Base-by-base conservation (phyloP, 2,113 vertebrate species). In the Lepus europaeus region DNA sequence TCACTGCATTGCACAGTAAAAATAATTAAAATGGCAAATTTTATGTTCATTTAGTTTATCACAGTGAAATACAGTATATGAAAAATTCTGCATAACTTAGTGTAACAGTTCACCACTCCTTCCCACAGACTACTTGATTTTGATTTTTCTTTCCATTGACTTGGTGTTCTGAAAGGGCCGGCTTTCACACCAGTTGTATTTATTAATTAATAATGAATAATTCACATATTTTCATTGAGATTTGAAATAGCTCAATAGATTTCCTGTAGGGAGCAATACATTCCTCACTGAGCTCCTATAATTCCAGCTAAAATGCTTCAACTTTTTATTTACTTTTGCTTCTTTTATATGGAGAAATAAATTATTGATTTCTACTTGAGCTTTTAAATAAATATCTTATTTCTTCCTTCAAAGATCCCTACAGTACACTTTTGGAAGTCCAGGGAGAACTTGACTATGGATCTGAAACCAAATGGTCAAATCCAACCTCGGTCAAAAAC, bases 151-250 rank as follows among this genome's bases (percentile, higher is more conserved):
- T 80, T 82, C 31, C 20, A 77, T 3, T 83, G 25, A 8, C 10
- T 5, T 85, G 22, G 68, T 63, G 13, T 96, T 96, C n/a, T 92
- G 74, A 96, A 86, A 89, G 66, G 70, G 0, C 3, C 85, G 22
- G 31, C 17, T 94, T 94, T 86, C 80, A 69, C 39, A 86, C 4
- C 49, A 80, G 4, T 78, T 31, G 7, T 74, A n/a, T 81, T 74
- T 64, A 84, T 53, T 81, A 80, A 89, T 4, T 92, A 74, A 56
- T 25, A 73, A 51, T n/a, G 17, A 77, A 64, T 66, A 25, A 79
- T 61, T 90, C 25, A 68, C 23, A 14, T 29, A 31, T 86, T 85
- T 64, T 66, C 51, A 72, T 23, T 93, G 70, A 70, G 45, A 76
- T 82, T 56, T 69, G 53, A 93, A 81, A 87, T 63, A 68, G 5